Evolutionary conservation across 2,888 invertebrate genomes (phyloP).

Genomic region (Pherbina coryleti): DNA sequence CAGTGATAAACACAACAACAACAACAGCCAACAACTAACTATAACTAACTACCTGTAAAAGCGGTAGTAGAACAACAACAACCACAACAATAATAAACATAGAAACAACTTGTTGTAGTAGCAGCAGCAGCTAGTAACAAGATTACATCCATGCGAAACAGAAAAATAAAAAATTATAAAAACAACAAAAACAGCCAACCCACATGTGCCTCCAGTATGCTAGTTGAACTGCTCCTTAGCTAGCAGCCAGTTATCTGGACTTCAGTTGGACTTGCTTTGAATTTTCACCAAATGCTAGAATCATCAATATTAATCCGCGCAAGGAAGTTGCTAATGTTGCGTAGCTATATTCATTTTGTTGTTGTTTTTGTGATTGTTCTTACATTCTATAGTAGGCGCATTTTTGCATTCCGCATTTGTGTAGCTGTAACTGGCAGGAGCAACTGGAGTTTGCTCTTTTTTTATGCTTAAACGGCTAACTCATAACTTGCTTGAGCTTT

Average conservation of each 20-base stretch:
- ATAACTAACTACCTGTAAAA: not conserved
- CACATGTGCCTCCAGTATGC: slow-evolving; percentile 21
- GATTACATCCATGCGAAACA: slow-evolving; percentile 19
- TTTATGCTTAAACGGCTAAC: too few species aligned
- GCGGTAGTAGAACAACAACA: slow-evolving; percentile 3
- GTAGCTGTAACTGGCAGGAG: not conserved
- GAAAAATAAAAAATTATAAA: not conserved
- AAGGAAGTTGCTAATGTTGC: slow-evolving; percentile 27
- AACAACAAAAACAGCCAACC: not conserved
- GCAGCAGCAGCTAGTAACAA: slow-evolving; percentile 20
- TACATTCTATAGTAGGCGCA: slow-evolving; percentile 3
- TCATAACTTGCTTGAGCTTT: too few species aligned
- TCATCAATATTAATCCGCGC: slow-evolving; percentile 36
- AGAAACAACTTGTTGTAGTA: slow-evolving; percentile 11
- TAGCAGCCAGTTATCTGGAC: not conserved
- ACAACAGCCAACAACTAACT: slow-evolving; percentile 17
- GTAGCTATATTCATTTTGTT: slow-evolving; percentile 8
- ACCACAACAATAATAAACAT: too few species aligned
- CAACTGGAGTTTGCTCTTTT: too few species aligned
- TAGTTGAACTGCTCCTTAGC: not conserved
- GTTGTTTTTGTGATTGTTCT: not conserved
- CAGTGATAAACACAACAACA: slow-evolving; percentile 3
- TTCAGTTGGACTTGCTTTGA: not conserved
- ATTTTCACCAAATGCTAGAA: slow-evolving; percentile 15
- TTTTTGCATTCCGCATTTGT: not conserved